These are phyloP conservation scores for Clivina fossor DNA, from an alignment of 2,888 invertebrate species.

Conservation along the genomic window DNA sequence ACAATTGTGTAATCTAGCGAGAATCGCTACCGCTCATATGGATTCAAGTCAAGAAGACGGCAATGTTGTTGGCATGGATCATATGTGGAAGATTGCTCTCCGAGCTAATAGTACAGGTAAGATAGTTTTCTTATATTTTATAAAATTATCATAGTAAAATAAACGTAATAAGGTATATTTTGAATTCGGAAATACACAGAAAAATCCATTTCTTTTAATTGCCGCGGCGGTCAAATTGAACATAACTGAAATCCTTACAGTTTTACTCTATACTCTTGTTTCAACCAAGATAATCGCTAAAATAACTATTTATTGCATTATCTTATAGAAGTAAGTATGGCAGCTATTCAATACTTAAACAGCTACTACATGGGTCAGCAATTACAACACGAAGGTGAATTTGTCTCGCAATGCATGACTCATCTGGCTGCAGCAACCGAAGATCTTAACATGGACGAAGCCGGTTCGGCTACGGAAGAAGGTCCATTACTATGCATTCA, in stretches of 20 bases:
- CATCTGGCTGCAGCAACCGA: conserved; percentile 82
- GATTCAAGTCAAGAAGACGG: conserved; percentile 52
- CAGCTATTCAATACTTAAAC: conserved; percentile 92
- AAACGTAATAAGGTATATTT: neutral
- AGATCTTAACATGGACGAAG: conserved; percentile 59
- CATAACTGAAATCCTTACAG: too few species aligned
- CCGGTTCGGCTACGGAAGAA: conserved; percentile 63
- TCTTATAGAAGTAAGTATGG: conserved; percentile 86
- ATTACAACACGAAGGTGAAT: conserved; percentile 87
- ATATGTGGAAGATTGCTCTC: conserved; percentile 91
- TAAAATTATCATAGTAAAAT: neutral
- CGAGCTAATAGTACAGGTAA: conserved; percentile 81
- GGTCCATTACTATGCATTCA: conserved; percentile 86
- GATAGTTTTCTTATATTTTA: conserved; percentile 4
- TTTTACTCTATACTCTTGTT: too few species aligned
- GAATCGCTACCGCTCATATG: conserved; percentile 74
- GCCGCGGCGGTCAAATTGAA: too few species aligned
- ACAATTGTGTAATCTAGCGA: conserved; percentile 84
- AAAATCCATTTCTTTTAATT: too few species aligned
- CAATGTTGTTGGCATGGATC: conserved; percentile 86
- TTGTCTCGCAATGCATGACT: conserved; percentile 91
- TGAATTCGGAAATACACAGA: too few species aligned
- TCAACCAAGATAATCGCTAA: too few species aligned
- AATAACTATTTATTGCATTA: too few species aligned
- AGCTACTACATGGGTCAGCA: conserved; percentile 93